Evolutionary conservation across 2,888 invertebrate genomes (phyloP).

Genomic region (Deilephila elpenor): DNA sequence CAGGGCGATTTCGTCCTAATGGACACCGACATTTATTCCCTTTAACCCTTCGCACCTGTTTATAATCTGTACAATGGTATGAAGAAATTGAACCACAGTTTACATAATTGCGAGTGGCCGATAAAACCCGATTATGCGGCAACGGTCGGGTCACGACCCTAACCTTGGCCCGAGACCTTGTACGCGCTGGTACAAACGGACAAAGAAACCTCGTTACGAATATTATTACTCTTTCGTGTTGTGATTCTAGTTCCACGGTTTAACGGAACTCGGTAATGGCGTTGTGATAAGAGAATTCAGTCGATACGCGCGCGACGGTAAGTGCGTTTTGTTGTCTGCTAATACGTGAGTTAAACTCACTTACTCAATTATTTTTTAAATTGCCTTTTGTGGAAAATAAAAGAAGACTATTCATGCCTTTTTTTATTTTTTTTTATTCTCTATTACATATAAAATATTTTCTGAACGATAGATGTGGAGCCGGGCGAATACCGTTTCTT

Average conservation of each 20-base stretch:
- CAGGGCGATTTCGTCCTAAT: no score
- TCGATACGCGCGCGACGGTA: not conserved
- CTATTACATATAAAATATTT: no score
- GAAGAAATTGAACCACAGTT: conserved; percentile 20
- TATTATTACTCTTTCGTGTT: conserved; percentile 34
- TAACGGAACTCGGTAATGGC: conserved; percentile 18
- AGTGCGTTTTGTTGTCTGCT: no score
- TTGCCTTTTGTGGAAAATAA: no score
- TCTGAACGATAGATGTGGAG: no score
- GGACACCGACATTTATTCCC: no score
- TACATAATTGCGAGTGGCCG: conserved; percentile 28
- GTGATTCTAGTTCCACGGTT: conserved; percentile 28
- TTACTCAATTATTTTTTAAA: no score
- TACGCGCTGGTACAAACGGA: conserved; percentile 33
- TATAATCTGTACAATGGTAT: not conserved
- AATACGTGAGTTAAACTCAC: no score
- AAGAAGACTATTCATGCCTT: no score
- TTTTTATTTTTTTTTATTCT: no score
- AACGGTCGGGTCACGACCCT: conserved; percentile 30
- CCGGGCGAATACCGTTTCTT: no score
- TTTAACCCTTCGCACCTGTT: not conserved
- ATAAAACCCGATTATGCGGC: conserved; percentile 30
- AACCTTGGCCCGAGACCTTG: conserved; percentile 34
- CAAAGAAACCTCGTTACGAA: conserved; percentile 34
- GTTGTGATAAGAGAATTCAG: not conserved